Base-by-base conservation (phyloP, 2,888 invertebrate species). In the Gibbula magus region DNA sequence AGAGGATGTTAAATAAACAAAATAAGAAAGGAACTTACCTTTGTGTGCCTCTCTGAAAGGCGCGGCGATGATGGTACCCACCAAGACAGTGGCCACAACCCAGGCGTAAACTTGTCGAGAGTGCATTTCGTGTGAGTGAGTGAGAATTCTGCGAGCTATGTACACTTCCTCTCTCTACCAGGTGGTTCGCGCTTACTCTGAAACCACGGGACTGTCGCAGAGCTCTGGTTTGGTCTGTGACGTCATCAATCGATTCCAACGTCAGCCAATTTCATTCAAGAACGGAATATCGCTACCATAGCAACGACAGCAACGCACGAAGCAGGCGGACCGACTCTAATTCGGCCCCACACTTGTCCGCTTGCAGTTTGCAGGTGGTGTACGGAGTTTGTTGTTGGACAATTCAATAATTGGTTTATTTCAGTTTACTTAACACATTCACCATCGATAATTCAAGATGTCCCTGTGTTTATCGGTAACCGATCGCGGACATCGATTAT, bases 181-280 rank as follows among this genome's bases (percentile, higher is more conserved):
- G 61, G 10, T 61, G 25, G 25, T 61, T 29, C 25, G 29, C 61
- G 61, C 61, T 25, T 2, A 25, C 29, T n/a, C 61, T 61, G 61
- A 25, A 16, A n/a, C 20, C 61, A 22, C 25, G 16, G 16, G 25
- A n/a, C 61, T 61, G 16, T 22, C 61, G 10, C 61, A 22, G 10
- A 29, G 32, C 18, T 39, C 22, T 16, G n/a, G 13, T 61, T 22
- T 39, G 29, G 39, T 61, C 16, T 32, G 22, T 73, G 73, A 73
- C 73, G 73, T 45, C 45, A 73, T n/a, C 10, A 32, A 39, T 73
- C 73, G 73, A 73, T 45, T 29, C 20, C 73, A n/a, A 73, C 73
- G 45, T 73, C 39, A 73, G 25, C 73, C 73, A 25, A 35, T 73
- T 52, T 8, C 78, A 82, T 79, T 22, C 39, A 80, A 25, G 79